phyloP scores from a whole-genome alignment of 2,888 invertebrate genomes.

The Pediacus dermestoides region DNA sequence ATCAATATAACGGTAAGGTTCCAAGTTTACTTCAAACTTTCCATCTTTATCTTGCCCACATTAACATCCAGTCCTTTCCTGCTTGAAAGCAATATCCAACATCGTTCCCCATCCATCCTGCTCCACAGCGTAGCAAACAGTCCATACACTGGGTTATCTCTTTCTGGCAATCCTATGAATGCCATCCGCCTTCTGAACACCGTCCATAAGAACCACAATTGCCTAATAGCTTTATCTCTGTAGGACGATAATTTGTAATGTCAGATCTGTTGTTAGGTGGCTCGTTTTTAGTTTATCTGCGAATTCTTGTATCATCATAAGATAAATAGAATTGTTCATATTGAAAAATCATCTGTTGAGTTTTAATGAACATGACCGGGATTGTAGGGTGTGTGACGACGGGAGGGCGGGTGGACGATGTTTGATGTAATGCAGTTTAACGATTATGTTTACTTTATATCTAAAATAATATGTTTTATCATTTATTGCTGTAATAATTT shows the following conservation, averaged over 20 bases:
- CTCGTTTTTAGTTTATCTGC: constrained; percentile 40
- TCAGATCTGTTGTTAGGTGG: constrained; percentile 42
- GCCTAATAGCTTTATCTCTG: constrained; percentile 34
- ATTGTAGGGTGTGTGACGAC: too few species aligned
- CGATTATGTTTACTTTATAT: too few species aligned
- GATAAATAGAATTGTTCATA: constrained; percentile 5
- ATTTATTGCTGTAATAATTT: too few species aligned
- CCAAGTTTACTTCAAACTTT: constrained; percentile 21
- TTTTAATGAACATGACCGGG: too few species aligned
- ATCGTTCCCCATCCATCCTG: constrained; percentile 15
- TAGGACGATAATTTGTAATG: constrained; percentile 43
- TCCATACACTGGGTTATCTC: constrained; percentile 12
- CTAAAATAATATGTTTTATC: too few species aligned
- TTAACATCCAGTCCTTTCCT: constrained; percentile 13
- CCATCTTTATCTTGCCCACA: constrained; percentile 17
- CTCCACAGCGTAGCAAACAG: constrained; percentile 11
- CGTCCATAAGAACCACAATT: constrained; percentile 31
- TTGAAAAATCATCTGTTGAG: constrained; percentile 6
- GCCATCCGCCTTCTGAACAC: constrained; percentile 18
- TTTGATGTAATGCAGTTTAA: too few species aligned
- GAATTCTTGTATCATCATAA: constrained; percentile 21
- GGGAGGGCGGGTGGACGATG: too few species aligned
- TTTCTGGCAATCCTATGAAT: constrained; percentile 17
- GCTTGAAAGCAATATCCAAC: constrained; percentile 23
- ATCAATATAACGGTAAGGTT: constrained; percentile 24